A percentile compares a stretch with the other conserved stretches of the same genome.
Evolutionary conservation across 1,140 invertebrate species (phyloP).

Genomic region (Bemisia tabaci): DNA sequence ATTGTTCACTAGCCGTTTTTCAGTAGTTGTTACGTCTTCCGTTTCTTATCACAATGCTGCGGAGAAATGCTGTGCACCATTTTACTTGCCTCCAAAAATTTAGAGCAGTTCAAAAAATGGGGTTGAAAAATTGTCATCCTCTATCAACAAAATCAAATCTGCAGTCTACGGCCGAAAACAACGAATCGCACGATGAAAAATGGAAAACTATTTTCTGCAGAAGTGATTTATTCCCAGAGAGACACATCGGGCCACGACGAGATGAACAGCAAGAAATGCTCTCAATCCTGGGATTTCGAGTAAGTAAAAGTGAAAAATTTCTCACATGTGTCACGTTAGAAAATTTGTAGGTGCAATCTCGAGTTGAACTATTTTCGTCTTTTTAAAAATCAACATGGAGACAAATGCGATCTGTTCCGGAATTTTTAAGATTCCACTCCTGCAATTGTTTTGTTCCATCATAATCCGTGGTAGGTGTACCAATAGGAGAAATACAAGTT

Average conservation of each 20-base stretch:
- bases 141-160: background rate
- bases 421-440: too few relatives aligned
- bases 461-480: too few relatives aligned
- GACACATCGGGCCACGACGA: background rate
- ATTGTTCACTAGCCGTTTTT: too few relatives aligned
- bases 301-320: background rate
- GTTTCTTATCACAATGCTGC: too few relatives aligned
- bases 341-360: background rate
- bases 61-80: background rate
- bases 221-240: background rate
- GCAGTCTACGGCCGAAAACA: background rate
- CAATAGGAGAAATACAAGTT: background rate
- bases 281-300: background rate
- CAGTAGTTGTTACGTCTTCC: too few relatives aligned
- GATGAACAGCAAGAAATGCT: background rate
- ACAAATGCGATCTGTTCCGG: too few relatives aligned
- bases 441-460: too few relatives aligned
- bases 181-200: background rate
- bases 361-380: background rate
- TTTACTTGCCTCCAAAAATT: background rate
- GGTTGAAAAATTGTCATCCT: background rate
- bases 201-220: background rate
- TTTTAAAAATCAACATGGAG: background rate
- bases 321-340: background rate
- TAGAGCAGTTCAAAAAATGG: background rate